Conservation (phyloP, 2,113 vertebrate species). For the Megalops atlanticus region DNA sequence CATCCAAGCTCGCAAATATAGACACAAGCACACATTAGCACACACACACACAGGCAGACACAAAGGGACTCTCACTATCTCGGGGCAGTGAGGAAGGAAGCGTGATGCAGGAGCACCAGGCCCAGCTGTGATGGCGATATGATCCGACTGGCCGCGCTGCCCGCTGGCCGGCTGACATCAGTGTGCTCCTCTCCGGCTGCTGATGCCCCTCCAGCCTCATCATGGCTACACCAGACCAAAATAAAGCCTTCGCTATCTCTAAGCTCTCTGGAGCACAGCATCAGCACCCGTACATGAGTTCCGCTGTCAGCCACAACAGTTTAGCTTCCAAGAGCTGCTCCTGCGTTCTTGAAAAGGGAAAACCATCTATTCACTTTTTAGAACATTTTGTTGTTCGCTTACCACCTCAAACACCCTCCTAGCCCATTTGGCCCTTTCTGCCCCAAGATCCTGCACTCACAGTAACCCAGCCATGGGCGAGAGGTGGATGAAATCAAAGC, state of each 20-base stretch:
- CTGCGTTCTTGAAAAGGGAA: too few species aligned
- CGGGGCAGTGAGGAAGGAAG: conserved; percentile 41
- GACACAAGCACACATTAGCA: not conserved
- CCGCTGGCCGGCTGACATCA: conserved; percentile 66
- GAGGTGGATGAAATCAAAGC: not conserved
- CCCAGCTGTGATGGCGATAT: conserved; percentile 58
- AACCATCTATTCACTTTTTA: too few species aligned
- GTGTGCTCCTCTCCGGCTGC: conserved; percentile 54
- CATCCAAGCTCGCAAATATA: not conserved
- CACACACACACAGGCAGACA: not conserved
- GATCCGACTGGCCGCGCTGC: conserved; percentile 64
- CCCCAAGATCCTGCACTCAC: not conserved
- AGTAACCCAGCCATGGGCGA: not conserved
- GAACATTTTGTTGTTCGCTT: too few species aligned
- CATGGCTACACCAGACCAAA: conserved; percentile 59
- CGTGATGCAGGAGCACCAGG: conserved; percentile 36
- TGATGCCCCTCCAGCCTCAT: conserved; percentile 40
- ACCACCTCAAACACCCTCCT: too few species aligned
- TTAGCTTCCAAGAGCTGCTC: too few species aligned
- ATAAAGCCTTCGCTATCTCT: conserved; percentile 43
- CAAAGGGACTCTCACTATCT: conserved; percentile 18
- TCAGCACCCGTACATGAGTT: too few species aligned
- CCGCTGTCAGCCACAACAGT: too few species aligned
- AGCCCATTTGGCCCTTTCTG: not conserved
- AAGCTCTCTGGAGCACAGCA: not conserved